These are phyloP conservation scores for Papilio demoleus DNA, from an alignment of 2,888 invertebrate genomes.

Conservation along the genomic window DNA sequence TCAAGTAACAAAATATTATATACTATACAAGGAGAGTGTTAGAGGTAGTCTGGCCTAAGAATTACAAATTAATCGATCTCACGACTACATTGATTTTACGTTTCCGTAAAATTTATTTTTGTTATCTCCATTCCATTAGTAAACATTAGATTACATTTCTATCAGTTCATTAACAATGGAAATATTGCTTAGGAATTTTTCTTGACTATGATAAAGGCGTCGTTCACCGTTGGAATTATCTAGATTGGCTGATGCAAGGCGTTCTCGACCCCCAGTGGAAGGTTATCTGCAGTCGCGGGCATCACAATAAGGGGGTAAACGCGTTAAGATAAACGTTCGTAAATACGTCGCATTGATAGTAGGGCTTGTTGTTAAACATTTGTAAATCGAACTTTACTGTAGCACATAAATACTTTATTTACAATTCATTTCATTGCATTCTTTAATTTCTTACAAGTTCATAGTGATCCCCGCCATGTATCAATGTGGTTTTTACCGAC, in stretches of 20 bases:
- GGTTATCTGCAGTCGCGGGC: conserved; percentile 61
- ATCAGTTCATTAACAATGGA: conserved; percentile 16
- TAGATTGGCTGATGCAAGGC: conserved; percentile 66
- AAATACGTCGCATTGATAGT: conserved; percentile 35
- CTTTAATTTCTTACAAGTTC: too few relatives aligned
- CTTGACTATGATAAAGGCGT: conserved; percentile 32
- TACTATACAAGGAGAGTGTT: too few relatives aligned
- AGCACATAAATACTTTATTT: background rate
- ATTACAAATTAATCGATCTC: background rate
- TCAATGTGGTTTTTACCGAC: too few relatives aligned
- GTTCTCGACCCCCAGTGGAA: conserved; percentile 62
- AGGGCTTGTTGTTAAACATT: conserved; percentile 32
- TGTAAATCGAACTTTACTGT: conserved; percentile 8
- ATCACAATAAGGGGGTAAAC: conserved; percentile 42
- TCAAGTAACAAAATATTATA: too few relatives aligned
- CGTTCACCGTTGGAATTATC: conserved; percentile 48
- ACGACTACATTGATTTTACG: background rate
- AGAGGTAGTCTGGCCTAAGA: too few relatives aligned
- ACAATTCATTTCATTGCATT: too few relatives aligned
- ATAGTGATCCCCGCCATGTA: too few relatives aligned
- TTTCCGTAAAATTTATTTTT: background rate
- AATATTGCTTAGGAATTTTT: conserved; percentile 31
- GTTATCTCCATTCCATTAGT: background rate
- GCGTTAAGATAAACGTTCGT: conserved; percentile 42
- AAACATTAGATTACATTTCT: background rate